These are phyloP conservation scores for Saturnia japonica DNA, from an alignment of 2,888 invertebrate genomes.

Conservation along the genomic window DNA sequence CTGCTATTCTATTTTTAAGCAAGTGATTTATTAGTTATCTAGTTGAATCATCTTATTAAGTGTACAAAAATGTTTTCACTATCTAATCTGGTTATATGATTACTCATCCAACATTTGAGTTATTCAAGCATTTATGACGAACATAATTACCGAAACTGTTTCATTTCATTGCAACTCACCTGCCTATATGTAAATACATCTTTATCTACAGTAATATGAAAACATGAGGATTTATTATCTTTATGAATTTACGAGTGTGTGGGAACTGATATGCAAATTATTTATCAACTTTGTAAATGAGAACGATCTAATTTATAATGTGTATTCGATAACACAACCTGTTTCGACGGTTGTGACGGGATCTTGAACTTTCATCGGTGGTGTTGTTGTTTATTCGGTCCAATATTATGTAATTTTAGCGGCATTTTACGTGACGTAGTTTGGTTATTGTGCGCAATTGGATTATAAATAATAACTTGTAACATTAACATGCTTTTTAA, in stretches of 20 bases:
- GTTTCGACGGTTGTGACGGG: no score
- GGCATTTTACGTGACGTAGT: no score
- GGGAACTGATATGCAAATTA: background rate
- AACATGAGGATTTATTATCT: background rate
- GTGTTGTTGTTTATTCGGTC: no score
- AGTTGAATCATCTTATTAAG: background rate
- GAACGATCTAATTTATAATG: background rate
- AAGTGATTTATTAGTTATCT: background rate
- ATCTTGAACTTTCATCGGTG: no score
- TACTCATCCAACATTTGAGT: background rate
- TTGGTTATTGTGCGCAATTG: no score
- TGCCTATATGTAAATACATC: background rate
- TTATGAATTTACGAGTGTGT: background rate
- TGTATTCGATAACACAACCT: background rate
- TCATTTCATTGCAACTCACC: background rate
- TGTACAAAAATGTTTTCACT: background rate
- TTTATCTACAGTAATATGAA: background rate
- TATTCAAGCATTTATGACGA: background rate
- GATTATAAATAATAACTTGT: no score
- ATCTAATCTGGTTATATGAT: slow-evolving; percentile 1
- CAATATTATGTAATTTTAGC: no score
- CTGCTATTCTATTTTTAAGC: background rate
- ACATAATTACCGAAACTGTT: background rate
- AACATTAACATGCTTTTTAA: no score
- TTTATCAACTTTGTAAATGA: background rate